These are phyloP conservation scores for Ophion obscuratus DNA, from an alignment of 2,888 invertebrate species.

Conservation along the genomic window DNA sequence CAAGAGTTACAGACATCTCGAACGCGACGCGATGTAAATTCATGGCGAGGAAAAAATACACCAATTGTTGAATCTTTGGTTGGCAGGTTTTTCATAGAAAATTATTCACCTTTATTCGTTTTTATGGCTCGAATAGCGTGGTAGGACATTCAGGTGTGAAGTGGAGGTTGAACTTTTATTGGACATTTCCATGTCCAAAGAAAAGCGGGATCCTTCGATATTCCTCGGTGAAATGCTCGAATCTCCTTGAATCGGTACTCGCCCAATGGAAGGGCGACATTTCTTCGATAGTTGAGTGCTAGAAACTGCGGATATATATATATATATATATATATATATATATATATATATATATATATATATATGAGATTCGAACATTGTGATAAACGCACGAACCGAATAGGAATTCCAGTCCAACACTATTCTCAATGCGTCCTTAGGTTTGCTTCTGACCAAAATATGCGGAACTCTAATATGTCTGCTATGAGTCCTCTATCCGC, in stretches of 20 bases:
- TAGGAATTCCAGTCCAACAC: not conserved
- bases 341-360: no score
- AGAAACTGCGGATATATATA: no score
- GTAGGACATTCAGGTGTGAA: no score
- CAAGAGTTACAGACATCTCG: not conserved
- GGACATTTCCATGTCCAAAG: not conserved
- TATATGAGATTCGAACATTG: no score
- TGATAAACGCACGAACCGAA: not conserved
- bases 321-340: no score
- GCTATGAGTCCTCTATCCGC: not conserved
- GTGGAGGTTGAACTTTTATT: not conserved
- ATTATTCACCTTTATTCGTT: not conserved
- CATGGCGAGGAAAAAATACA: not conserved
- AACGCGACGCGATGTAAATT: not conserved
- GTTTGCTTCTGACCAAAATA: not conserved
- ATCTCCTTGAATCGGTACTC: no score
- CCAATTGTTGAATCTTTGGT: not conserved
- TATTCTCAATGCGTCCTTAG: constrained; percentile 2
- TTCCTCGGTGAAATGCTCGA: no score
- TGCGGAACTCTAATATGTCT: not conserved
- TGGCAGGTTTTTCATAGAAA: not conserved
- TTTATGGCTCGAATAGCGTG: not conserved
- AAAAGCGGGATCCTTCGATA: no score
- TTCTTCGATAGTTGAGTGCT: no score
- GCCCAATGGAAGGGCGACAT: no score